Evolutionary conservation across 2,797 vertebrate species (phyloP).

Genomic region (Hydrolagus colliei): DNA sequence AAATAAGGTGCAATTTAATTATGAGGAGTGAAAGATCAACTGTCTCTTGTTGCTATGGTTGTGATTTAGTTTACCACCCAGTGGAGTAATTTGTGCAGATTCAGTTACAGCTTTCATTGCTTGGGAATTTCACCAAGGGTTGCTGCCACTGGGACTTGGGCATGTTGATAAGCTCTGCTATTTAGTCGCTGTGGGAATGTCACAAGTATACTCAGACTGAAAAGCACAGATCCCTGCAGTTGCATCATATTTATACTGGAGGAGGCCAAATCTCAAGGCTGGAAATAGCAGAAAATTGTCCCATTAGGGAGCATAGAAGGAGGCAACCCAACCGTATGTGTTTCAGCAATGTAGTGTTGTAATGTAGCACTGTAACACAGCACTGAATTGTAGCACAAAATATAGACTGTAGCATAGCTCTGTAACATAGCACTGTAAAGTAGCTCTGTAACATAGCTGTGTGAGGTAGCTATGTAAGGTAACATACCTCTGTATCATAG

Average conservation of each 20-base stretch:
- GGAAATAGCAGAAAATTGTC: not conserved
- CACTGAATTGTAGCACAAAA: too few relatives aligned
- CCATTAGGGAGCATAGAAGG: not conserved
- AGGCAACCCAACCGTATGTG: not conserved
- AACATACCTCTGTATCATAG: too few relatives aligned
- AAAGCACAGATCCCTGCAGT: not conserved
- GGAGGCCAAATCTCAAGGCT: not conserved
- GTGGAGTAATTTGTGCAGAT: not conserved
- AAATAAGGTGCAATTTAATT: slow-evolving; percentile 6
- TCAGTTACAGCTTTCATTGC: slow-evolving; percentile 18
- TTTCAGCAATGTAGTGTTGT: too few relatives aligned
- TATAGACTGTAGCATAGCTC: too few relatives aligned
- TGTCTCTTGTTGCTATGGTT: slow-evolving; percentile 2
- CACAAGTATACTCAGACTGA: not conserved
- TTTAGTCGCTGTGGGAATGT: not conserved
- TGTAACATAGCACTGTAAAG: too few relatives aligned
- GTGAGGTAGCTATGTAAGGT: too few relatives aligned
- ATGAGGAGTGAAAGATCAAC: not conserved
- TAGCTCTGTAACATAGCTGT: too few relatives aligned
- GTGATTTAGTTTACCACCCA: not conserved
- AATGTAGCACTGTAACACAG: too few relatives aligned
- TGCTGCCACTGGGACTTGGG: not conserved
- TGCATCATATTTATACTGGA: not conserved
- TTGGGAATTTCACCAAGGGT: not conserved
- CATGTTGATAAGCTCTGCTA: not conserved